Evolutionary conservation across 2,888 invertebrate species (phyloP).

Genomic region (Prosopocoilus inquinatus): DNA sequence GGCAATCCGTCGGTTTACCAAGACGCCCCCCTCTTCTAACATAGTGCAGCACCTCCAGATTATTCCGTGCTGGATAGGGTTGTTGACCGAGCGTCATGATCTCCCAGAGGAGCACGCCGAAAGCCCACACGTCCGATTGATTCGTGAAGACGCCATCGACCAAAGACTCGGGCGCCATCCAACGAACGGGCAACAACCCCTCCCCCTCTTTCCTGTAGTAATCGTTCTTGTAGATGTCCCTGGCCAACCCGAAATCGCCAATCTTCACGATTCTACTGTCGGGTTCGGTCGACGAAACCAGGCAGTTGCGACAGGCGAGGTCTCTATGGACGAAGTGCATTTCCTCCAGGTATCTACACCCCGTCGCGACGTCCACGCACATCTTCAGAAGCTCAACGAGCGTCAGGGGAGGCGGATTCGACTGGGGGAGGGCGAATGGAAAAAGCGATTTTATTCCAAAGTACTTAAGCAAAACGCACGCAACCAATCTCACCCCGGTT

Average conservation of each 20-base stretch:
- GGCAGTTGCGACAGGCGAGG: constrained; percentile 92
- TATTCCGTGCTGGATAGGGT: constrained; percentile 92
- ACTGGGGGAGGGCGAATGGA: constrained; percentile 48
- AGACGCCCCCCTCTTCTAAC: constrained; percentile 85
- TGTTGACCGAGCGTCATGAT: constrained; percentile 94
- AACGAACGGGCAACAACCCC: constrained; percentile 88
- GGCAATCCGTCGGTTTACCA: constrained; percentile 81
- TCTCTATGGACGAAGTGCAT: constrained; percentile 97
- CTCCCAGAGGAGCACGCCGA: constrained; percentile 94
- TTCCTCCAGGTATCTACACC: constrained; percentile 93
- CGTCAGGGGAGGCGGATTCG: constrained; percentile 65
- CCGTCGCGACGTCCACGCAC: constrained; percentile 94
- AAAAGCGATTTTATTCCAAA: background rate
- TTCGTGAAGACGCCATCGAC: constrained; percentile 95
- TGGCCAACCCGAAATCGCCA: constrained; percentile 94
- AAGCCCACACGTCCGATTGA: constrained; percentile 96
- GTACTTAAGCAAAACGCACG: no score
- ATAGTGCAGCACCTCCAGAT: constrained; percentile 87
- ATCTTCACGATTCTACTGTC: constrained; percentile 85
- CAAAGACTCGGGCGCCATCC: constrained; percentile 98
- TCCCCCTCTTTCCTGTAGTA: constrained; percentile 95
- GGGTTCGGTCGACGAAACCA: constrained; percentile 74
- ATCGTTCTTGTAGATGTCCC: constrained; percentile 96
- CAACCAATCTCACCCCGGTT: constrained; percentile 59
- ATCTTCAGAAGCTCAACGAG: constrained; percentile 85